Evolutionary conservation across 2,113 vertebrate species (phyloP).

Genomic region (Pogona vitticeps): DNA sequence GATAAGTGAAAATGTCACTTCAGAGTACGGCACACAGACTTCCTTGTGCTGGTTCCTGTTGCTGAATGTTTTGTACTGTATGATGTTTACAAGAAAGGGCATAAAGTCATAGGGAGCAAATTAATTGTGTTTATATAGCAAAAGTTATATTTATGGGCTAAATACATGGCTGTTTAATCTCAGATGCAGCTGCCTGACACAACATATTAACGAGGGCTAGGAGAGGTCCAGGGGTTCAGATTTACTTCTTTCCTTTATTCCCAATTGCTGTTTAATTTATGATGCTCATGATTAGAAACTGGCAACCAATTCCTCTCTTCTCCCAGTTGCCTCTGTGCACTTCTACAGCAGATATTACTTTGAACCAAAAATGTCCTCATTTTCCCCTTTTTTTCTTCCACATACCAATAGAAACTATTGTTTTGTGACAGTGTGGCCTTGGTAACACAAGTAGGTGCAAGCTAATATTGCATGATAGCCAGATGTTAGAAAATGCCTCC

Average conservation of each 20-base stretch:
- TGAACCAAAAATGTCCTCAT: not conserved
- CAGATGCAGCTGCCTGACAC: slow-evolving; percentile 23
- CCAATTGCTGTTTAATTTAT: not conserved
- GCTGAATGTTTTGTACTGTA: slow-evolving; percentile 9
- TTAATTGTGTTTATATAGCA: slow-evolving; percentile 13
- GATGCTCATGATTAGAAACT: not conserved
- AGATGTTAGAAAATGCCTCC: not conserved
- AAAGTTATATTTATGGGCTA: slow-evolving; percentile 28
- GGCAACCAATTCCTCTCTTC: not conserved
- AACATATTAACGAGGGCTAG: not conserved
- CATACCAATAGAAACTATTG: not conserved
- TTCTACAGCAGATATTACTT: not conserved
- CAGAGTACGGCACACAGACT: slow-evolving; percentile 12
- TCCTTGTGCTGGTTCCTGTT: slow-evolving; percentile 32
- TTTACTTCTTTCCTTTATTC: slow-evolving; percentile 7
- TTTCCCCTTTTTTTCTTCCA: not conserved
- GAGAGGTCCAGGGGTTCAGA: slow-evolving; percentile 11
- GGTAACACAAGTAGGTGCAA: not conserved
- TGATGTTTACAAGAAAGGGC: slow-evolving; percentile 35
- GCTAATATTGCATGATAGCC: too few species aligned
- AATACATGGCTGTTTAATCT: slow-evolving; percentile 47
- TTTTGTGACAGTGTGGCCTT: not conserved
- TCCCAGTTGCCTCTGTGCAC: not conserved
- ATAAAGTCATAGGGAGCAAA: slow-evolving; percentile 10
- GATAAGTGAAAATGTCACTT: slow-evolving; percentile 38